These are phyloP conservation scores for Nephila pilipes DNA, from an alignment of 1,140 invertebrate species.

Conservation along the genomic window DNA sequence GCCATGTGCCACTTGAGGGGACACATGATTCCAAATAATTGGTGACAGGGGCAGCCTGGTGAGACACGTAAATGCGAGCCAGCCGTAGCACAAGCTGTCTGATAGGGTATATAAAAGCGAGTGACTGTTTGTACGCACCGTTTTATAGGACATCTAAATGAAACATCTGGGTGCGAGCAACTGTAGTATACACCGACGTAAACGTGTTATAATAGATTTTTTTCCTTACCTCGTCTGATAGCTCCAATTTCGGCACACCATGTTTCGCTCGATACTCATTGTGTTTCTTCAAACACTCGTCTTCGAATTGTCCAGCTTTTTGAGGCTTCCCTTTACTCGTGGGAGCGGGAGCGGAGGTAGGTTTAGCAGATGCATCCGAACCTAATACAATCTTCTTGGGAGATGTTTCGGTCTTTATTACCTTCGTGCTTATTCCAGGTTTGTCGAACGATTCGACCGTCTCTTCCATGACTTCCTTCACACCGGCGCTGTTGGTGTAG, in stretches of 20 bases:
- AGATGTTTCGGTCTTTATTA: not conserved
- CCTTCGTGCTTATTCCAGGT: not conserved
- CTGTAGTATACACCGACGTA: too few species aligned
- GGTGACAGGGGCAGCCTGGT: too few species aligned
- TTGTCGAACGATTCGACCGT: conserved; percentile 55
- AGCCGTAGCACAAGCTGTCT: too few species aligned
- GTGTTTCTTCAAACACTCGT: conserved; percentile 87
- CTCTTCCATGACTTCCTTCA: conserved; percentile 58
- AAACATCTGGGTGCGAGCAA: too few species aligned
- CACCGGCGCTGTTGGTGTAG: conserved; percentile 51
- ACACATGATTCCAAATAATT: too few species aligned
- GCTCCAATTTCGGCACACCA: conserved; percentile 85
- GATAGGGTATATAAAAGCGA: too few species aligned
- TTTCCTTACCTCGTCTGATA: conserved; percentile 87
- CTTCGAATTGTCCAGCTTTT: conserved; percentile 82
- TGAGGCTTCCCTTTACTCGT: not conserved
- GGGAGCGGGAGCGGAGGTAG: too few species aligned
- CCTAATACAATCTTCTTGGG: not conserved
- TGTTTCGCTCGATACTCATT: conserved; percentile 90
- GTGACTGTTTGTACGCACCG: too few species aligned
- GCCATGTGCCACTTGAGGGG: too few species aligned
- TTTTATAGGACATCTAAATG: too few species aligned
- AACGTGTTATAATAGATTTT: too few species aligned
- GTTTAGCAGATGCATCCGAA: not conserved
- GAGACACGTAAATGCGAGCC: too few species aligned